These are phyloP conservation scores for Chionodraco myersi DNA, from an alignment of 2,113 vertebrate genomes.

Conservation along the genomic window DNA sequence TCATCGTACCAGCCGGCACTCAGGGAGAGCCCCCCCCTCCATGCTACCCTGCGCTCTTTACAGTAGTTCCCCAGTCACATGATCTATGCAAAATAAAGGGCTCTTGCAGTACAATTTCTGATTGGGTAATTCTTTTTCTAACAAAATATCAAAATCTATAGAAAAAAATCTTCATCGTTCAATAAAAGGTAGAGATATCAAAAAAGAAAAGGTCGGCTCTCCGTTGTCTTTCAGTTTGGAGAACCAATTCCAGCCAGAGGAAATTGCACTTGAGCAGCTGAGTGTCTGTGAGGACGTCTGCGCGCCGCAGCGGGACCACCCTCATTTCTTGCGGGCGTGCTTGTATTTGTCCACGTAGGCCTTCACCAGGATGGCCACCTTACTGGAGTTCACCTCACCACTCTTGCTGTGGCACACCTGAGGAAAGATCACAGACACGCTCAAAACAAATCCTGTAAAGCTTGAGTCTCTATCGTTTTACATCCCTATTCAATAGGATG, in stretches of 20 bases:
- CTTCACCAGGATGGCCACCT: constrained; percentile 97
- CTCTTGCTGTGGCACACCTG: constrained; percentile 99
- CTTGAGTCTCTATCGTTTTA: no score
- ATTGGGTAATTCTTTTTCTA: constrained; percentile 80
- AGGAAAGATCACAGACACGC: not conserved
- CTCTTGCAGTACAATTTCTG: constrained; percentile 82
- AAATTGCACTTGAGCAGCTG: constrained; percentile 95
- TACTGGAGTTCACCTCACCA: constrained; percentile 96
- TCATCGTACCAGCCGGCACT: constrained; percentile 76
- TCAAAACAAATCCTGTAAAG: no score
- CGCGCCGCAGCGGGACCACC: constrained; percentile 58
- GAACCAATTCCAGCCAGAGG: constrained; percentile 82
- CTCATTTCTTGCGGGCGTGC: constrained; percentile 91
- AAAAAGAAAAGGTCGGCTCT: constrained; percentile 79
- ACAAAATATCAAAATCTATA: constrained; percentile 87
- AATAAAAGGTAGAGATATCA: constrained; percentile 87
- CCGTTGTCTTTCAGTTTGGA: constrained; percentile 82
- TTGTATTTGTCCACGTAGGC: constrained; percentile 99
- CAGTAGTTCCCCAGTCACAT: constrained; percentile 72
- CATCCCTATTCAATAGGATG: no score
- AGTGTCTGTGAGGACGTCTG: constrained; percentile 49
- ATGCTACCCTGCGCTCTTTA: constrained; percentile 65
- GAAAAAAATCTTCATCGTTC: constrained; percentile 84
- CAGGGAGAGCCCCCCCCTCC: constrained; percentile 42
- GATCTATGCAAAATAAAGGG: constrained; percentile 83